Conservation (phyloP, 2,888 invertebrate genomes). For the Heliconius charithonia region DNA sequence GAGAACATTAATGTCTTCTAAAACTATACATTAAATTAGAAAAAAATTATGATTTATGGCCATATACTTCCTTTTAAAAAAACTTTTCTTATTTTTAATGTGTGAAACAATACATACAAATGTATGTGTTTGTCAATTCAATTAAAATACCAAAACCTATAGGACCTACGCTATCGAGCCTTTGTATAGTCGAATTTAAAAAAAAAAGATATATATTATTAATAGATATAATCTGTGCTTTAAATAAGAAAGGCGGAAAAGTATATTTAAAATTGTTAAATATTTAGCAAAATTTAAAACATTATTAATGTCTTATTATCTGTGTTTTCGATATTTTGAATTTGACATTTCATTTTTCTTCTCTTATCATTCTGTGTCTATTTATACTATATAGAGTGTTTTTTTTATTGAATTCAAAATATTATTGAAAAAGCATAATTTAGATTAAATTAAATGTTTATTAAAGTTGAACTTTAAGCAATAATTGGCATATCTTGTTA, state of each 20-base stretch:
- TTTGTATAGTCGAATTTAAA: constrained; percentile 27
- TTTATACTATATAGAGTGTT: not conserved
- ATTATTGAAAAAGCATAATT: constrained; percentile 10
- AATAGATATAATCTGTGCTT: constrained; percentile 15
- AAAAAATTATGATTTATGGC: too few relatives aligned
- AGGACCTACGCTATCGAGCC: constrained; percentile 4
- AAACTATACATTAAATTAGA: too few relatives aligned
- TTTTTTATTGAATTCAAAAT: constrained; percentile 12
- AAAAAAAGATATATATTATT: constrained; percentile 7
- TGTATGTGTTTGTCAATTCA: constrained; percentile 9
- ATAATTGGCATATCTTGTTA: constrained; percentile 47
- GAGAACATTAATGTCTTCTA: too few relatives aligned
- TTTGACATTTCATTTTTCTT: not conserved
- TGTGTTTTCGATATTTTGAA: constrained; percentile 10
- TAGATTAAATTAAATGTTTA: constrained; percentile 26
- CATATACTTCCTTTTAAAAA: not conserved
- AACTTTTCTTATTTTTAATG: not conserved
- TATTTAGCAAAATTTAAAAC: constrained; percentile 35
- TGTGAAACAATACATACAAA: not conserved
- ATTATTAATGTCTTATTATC: constrained; percentile 9
- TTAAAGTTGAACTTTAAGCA: constrained; percentile 44
- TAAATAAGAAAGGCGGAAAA: constrained; percentile 25
- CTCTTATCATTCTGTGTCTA: not conserved
- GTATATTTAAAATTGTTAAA: constrained; percentile 31
- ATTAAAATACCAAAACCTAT: not conserved